Percentiles rank a stretch among this genome's conserved stretches.
Conservation (phyloP, 2,797 vertebrate genomes). For the Tauraco hartlaubi region DNA sequence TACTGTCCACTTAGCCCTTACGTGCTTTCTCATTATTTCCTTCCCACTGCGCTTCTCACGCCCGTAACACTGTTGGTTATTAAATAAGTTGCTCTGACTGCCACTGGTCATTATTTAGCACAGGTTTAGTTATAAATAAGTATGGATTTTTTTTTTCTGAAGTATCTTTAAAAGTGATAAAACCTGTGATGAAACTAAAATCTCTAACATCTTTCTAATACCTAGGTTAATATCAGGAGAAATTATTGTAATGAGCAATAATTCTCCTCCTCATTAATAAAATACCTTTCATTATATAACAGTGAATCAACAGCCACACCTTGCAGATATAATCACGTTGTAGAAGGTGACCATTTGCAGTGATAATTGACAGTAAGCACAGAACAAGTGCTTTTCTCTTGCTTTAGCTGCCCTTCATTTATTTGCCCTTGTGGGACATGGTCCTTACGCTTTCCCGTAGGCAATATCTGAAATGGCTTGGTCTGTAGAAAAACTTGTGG, state of each 20-base stretch:
- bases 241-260: neutral
- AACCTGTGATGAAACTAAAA: neutral
- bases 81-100: neutral
- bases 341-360: neutral
- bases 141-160: neutral
- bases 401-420: neutral
- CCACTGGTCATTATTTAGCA: neutral
- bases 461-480: neutral
- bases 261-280: neutral
- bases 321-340: rapidly evolving
- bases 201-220: neutral
- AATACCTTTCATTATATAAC: neutral
- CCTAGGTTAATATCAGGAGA: neutral
- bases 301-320: neutral
- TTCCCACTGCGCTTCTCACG: neutral
- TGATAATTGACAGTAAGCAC: neutral
- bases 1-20: neutral
- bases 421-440: neutral
- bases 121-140: neutral
- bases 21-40: neutral
- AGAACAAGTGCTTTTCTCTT: neutral
- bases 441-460: neutral
- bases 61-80: neutral
- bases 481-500: neutral
- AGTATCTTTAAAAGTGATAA: neutral